A percentile compares a stretch with the other conserved stretches of the same genome.
phyloP scores from a whole-genome alignment of 1,140 invertebrate species.

The Cephus cinctus region DNA sequence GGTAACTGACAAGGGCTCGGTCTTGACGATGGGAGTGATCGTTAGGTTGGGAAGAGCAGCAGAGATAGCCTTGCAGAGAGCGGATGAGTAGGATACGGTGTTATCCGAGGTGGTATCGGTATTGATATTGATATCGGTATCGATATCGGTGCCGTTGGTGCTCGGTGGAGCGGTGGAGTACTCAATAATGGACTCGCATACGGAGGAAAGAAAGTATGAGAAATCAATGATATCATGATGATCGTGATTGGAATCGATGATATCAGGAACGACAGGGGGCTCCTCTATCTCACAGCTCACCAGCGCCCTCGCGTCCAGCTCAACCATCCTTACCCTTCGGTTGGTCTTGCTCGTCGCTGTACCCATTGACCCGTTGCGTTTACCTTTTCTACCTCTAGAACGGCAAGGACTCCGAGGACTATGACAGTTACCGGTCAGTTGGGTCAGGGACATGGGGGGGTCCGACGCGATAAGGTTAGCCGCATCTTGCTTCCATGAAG shows the following conservation, averaged over 20 bases:
- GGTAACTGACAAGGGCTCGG: background rate
- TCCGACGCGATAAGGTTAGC: too few relatives aligned
- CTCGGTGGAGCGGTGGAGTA: too few relatives aligned
- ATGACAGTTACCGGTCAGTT: too few relatives aligned
- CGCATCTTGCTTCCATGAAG: too few relatives aligned
- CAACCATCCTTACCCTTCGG: conserved; percentile 27
- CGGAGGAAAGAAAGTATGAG: too few relatives aligned
- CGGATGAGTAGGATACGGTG: conserved; percentile 10
- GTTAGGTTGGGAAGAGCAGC: background rate
- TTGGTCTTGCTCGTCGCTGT: conserved; percentile 12
- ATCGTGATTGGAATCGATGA: too few relatives aligned
- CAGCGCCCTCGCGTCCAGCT: conserved; percentile 32
- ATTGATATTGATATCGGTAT: background rate
- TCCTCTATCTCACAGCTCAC: conserved; percentile 31
- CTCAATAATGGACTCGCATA: too few relatives aligned
- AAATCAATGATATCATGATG: too few relatives aligned
- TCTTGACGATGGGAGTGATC: background rate
- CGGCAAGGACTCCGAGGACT: too few relatives aligned
- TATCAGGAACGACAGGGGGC: background rate
- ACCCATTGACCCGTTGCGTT: too few relatives aligned
- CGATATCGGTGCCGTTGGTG: background rate
- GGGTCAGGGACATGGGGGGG: too few relatives aligned
- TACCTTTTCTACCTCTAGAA: too few relatives aligned
- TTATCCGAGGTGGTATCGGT: background rate
- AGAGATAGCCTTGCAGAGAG: conserved; percentile 10